Base-by-base conservation (phyloP, 2,797 vertebrate genomes). In the Cyprinodon diabolis region DNA sequence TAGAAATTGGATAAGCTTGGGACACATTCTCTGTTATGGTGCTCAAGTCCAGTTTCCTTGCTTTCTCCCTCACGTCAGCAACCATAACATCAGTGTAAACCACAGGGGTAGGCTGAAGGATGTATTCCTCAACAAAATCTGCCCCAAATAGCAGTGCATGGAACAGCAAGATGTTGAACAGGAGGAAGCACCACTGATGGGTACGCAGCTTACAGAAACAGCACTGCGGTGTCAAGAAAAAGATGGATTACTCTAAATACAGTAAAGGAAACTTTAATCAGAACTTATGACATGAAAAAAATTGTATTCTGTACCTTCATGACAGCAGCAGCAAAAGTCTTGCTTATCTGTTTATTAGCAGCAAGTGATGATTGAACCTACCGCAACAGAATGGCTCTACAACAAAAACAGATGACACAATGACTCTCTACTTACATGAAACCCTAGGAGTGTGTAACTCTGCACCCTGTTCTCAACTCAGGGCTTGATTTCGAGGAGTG, bases 101-200 rank as follows among this genome's bases (percentile, higher is more conserved):
- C 0, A 91, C 90, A 0, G 97, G 96, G 3, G 94, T 83, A 0
- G 96, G 94, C 30, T 87, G 94, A 68, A 97, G 92, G 76, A 98
- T 95, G 60, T 98, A 98, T 77, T 98, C 95, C 87, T 99, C 97
- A 6, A 98, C 92, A 25, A 99, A 92, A 83, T 98, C 96, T 0
- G 96, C 96, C 6, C 97, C 97, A 0, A 98, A 98, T 72, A 99
- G 86, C 91, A 99, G 87, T 30, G 92, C 73, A 1, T 99, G 97
- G 91, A 98, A 97, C 11, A 98, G 95, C 35, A 96, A 43, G 73
- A 97, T 68, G 0, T 97, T 98, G 85, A 96, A 98, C 72, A 99
- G 90, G 48, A 99, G 93, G 90, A 99, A 99, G 72, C 97, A 98
- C 96, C 96, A 98, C 90, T 98, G 97, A 84, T 97, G 96, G 57